Evolutionary conservation across 2,797 vertebrate species (phyloP).

Genomic region (Clarias fuscus): DNA sequence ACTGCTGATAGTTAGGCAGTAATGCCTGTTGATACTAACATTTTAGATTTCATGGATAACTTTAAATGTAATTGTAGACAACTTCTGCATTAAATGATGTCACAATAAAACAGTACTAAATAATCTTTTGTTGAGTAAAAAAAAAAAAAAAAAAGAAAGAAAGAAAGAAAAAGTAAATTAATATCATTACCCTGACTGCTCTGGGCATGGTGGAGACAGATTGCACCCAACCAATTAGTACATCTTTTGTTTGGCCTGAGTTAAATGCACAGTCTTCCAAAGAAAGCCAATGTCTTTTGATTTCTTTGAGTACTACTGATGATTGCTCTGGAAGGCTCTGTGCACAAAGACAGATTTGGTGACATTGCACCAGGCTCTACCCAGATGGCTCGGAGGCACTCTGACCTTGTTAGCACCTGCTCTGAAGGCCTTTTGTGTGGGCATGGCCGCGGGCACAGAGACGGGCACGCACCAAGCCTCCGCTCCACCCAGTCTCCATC

Average conservation of each 20-base stretch:
- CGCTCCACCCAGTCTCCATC: conserved; percentile 69
- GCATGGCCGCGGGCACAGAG: conserved; percentile 73
- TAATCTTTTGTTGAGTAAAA: conserved; percentile 14
- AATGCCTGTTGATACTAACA: not conserved
- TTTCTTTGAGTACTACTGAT: conserved; percentile 74
- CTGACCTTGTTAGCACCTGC: conserved; percentile 83
- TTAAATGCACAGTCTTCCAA: conserved; percentile 75
- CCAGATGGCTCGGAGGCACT: conserved; percentile 79
- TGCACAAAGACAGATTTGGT: conserved; percentile 61
- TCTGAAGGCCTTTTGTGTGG: conserved; percentile 79
- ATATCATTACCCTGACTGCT: conserved; percentile 68
- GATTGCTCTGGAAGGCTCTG: conserved; percentile 69
- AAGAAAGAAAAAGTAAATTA: conserved; percentile 25
- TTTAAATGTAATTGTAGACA: conserved; percentile 20
- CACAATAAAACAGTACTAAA: conserved; percentile 22
- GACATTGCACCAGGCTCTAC: conserved; percentile 63
- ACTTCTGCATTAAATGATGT: conserved; percentile 11
- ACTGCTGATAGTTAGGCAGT: not conserved
- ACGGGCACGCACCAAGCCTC: conserved; percentile 66
- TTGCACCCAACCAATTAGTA: conserved; percentile 81
- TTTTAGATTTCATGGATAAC: not conserved
- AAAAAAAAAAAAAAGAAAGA: conserved; percentile 4
- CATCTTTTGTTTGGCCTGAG: conserved; percentile 75
- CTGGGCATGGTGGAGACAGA: conserved; percentile 72
- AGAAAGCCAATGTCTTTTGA: conserved; percentile 73